Percentiles rank a stretch among this genome's conserved stretches.
Evolutionary conservation across 2,113 vertebrate genomes (phyloP).

Genomic region (Glaucomys volans): DNA sequence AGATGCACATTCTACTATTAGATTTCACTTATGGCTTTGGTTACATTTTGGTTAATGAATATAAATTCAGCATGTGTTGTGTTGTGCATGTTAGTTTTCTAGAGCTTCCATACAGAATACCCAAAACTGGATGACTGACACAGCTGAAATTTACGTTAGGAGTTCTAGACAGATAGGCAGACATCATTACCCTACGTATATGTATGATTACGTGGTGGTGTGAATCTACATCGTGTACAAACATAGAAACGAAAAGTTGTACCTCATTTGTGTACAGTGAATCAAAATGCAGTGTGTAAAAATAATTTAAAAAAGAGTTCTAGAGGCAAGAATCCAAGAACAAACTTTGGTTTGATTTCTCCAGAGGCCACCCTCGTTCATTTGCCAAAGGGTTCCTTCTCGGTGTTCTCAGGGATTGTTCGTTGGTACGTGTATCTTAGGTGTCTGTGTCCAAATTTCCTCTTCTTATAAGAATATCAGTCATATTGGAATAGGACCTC

Average conservation of each 20-base stretch:
- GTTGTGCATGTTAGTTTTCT: neutral
- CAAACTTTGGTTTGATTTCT: neutral
- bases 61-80: neutral
- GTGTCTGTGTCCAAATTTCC: neutral
- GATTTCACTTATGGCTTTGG: neutral
- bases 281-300: too few relatives aligned
- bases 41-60: neutral
- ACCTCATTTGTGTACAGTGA: too few relatives aligned
- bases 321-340: neutral
- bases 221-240: too few relatives aligned
- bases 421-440: neutral
- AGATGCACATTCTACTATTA: neutral
- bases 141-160: neutral
- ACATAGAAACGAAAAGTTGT: too few relatives aligned
- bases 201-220: too few relatives aligned
- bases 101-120: neutral
- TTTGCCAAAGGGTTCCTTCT: fast-evolving
- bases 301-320: too few relatives aligned
- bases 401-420: neutral
- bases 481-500: fast-evolving
- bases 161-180: too few relatives aligned
- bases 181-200: too few relatives aligned
- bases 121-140: neutral
- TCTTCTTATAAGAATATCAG: neutral
- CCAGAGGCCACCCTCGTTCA: fast-evolving